These are phyloP conservation scores for Cryptocheilus praepositus DNA, from an alignment of 2,888 invertebrate species.

Conservation along the genomic window DNA sequence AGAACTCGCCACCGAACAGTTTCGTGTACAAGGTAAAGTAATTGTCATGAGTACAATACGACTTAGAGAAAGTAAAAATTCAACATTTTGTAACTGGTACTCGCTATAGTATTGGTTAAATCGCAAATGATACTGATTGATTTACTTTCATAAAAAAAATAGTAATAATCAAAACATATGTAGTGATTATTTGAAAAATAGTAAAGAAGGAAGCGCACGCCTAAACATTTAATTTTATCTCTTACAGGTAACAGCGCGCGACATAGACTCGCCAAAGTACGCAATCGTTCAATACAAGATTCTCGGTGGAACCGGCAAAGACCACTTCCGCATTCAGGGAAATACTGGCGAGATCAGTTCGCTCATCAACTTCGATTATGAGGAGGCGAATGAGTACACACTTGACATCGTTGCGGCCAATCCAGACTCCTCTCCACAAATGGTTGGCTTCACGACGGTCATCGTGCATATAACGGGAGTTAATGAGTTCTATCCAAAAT, in stretches of 20 bases:
- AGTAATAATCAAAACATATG: too few relatives aligned
- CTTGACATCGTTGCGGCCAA: constrained; percentile 90
- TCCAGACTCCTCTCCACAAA: constrained; percentile 83
- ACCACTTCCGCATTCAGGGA: constrained; percentile 86
- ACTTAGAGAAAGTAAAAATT: too few relatives aligned
- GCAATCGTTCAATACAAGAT: constrained; percentile 90
- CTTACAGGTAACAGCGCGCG: constrained; percentile 81
- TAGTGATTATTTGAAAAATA: too few relatives aligned
- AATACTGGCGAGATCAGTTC: constrained; percentile 87
- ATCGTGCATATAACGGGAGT: constrained; percentile 87
- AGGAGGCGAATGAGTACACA: constrained; percentile 85
- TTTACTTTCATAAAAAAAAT: too few relatives aligned
- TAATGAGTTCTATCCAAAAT: constrained; percentile 92
- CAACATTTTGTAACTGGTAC: too few relatives aligned
- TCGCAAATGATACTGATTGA: too few relatives aligned
- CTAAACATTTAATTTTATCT: background rate
- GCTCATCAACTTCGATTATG: constrained; percentile 89
- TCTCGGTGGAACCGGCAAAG: constrained; percentile 84
- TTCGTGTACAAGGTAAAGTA: constrained; percentile 79
- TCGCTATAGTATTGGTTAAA: too few relatives aligned
- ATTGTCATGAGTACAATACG: background rate
- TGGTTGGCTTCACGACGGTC: constrained; percentile 85
- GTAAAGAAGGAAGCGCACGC: too few relatives aligned
- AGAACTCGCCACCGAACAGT: constrained; percentile 87
- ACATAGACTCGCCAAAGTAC: constrained; percentile 92